These are phyloP conservation scores for Enteromius paludinosus DNA, from an alignment of 2,797 vertebrate genomes.

Conservation along the genomic window DNA sequence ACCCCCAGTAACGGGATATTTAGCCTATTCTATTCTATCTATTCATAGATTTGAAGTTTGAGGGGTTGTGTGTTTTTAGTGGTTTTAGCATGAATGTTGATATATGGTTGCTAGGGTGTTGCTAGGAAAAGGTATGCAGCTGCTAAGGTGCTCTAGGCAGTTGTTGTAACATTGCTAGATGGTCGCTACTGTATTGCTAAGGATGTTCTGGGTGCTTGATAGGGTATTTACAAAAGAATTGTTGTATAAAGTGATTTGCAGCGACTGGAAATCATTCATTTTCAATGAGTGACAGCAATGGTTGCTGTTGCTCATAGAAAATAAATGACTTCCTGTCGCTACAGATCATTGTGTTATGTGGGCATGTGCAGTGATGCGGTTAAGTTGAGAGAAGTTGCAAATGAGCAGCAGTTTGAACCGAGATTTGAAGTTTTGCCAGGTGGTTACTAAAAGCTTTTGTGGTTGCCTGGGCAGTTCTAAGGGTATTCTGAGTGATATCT, in stretches of 20 bases:
- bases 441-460: slow-evolving; percentile 5
- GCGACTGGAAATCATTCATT: background rate
- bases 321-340: slow-evolving; percentile 20
- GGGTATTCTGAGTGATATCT: background rate
- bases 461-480: background rate
- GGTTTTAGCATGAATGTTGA: background rate
- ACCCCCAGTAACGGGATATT: no score
- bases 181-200: background rate
- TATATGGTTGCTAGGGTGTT: background rate
- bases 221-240: background rate
- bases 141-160: background rate
- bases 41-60: slow-evolving; percentile 11
- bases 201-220: background rate
- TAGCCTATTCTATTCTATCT: no score
- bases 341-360: slow-evolving; percentile 8
- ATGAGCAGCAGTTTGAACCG: background rate
- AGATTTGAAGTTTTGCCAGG: background rate
- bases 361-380: background rate
- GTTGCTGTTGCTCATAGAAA: slow-evolving; percentile 36
- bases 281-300: slow-evolving; percentile 9
- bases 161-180: slow-evolving; percentile 3
- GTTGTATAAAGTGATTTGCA: slow-evolving; percentile 3
- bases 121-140: background rate
- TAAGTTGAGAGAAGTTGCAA: slow-evolving; percentile 2
- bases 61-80: background rate